Percentiles rank a stretch among this genome's conserved stretches.
phyloP scores from a whole-genome alignment of 2,797 vertebrate genomes.

The Malacoctenus gilli region DNA sequence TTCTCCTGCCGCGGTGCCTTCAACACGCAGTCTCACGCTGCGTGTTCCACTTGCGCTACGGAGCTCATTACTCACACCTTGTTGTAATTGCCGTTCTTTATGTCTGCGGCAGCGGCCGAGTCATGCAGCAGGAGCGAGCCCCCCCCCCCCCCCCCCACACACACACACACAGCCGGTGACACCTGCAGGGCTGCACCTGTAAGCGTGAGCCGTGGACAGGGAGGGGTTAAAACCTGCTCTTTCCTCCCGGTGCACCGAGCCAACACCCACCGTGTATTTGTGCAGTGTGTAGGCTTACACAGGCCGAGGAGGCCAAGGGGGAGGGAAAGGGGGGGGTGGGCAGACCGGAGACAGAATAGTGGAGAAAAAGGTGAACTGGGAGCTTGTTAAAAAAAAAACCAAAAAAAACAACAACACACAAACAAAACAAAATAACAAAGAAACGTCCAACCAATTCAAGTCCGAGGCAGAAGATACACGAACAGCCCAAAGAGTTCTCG shows the following conservation, averaged over 20 bases:
- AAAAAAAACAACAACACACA: slow-evolving; percentile 16
- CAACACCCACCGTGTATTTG: slow-evolving; percentile 66
- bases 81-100: slow-evolving; percentile 12
- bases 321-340: slow-evolving; percentile 9
- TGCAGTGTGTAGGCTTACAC: slow-evolving; percentile 50
- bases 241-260: slow-evolving; percentile 34
- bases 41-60: neutral
- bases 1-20: slow-evolving; percentile 21
- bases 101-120: neutral
- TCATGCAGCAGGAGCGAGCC: slow-evolving; percentile 3
- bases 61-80: slow-evolving; percentile 14
- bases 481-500: too few species aligned
- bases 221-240: slow-evolving; percentile 35
- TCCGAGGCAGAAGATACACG: too few species aligned
- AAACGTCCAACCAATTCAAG: too few species aligned
- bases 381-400: neutral
- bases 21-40: slow-evolving; percentile 11
- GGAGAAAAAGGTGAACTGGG: too few species aligned
- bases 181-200: slow-evolving; percentile 25
- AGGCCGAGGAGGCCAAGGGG: slow-evolving; percentile 22
- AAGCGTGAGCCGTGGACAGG: slow-evolving; percentile 6
- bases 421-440: too few species aligned
- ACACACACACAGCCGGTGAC: slow-evolving; percentile 2
- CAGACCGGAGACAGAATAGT: slow-evolving; percentile 13
- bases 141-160: neutral